These are phyloP conservation scores for Holothuria scabra DNA, from an alignment of 53 echinoderm and acorn worm genomes.

Conservation along the genomic window DNA sequence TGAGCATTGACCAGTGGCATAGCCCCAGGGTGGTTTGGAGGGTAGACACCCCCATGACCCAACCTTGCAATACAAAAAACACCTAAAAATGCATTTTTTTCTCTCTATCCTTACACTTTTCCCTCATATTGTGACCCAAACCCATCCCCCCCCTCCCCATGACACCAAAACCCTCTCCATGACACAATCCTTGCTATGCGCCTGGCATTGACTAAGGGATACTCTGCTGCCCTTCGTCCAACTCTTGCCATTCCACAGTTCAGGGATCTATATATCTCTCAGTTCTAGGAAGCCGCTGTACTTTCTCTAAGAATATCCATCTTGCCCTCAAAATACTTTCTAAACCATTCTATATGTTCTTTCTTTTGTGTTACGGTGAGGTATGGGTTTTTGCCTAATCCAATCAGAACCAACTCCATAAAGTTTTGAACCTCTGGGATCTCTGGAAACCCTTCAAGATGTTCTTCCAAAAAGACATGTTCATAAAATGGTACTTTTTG, in stretches of 20 bases:
- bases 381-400: slow-evolving; percentile 85
- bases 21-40: too few species aligned
- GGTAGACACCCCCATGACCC: too few species aligned
- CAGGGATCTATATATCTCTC: background rate
- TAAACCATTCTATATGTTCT: slow-evolving; percentile 91
- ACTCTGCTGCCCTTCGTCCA: too few species aligned
- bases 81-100: too few species aligned
- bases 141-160: too few species aligned
- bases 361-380: slow-evolving; percentile 91
- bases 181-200: too few species aligned
- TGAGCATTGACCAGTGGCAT: too few species aligned
- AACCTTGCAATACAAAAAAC: too few species aligned
- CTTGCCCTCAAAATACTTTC: slow-evolving; percentile 82
- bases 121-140: too few species aligned
- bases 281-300: background rate
- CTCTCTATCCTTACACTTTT: too few species aligned
- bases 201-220: too few species aligned
- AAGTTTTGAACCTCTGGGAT: slow-evolving; percentile 74
- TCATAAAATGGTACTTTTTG: slow-evolving; percentile 83
- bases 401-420: slow-evolving; percentile 92
- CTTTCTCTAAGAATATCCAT: slow-evolving; percentile 65
- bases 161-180: too few species aligned
- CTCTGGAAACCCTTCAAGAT: slow-evolving; percentile 77
- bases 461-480: slow-evolving; percentile 87
- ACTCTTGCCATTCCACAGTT: background rate